Evolutionary conservation across 2,888 invertebrate genomes (phyloP).

Genomic region (Leucania comma): DNA sequence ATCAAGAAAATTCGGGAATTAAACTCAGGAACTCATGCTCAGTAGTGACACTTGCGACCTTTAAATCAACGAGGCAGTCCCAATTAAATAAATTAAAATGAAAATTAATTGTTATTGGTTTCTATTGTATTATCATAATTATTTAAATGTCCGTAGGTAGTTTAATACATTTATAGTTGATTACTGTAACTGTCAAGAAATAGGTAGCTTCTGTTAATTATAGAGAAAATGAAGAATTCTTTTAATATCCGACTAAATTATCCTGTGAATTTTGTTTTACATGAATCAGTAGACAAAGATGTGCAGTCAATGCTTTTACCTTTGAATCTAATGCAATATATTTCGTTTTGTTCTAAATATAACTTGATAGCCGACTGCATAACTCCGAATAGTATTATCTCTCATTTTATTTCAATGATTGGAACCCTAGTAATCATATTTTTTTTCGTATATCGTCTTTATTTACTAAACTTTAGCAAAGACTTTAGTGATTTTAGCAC

Average conservation of each 20-base stretch:
- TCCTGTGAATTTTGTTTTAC: constrained; percentile 2
- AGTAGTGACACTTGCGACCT: too few species aligned
- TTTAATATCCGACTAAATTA: not conserved
- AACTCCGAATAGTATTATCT: constrained; percentile 21
- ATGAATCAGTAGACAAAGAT: constrained; percentile 47
- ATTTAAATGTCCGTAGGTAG: not conserved
- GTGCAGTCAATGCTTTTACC: constrained; percentile 50
- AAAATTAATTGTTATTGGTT: too few species aligned
- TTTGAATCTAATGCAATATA: constrained; percentile 45
- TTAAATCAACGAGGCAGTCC: too few species aligned
- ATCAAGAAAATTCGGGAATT: too few species aligned
- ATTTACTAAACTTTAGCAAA: not conserved
- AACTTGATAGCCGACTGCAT: constrained; percentile 47
- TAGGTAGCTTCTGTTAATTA: not conserved
- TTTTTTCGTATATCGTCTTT: not conserved
- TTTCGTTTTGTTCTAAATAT: constrained; percentile 46
- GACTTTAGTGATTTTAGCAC: rapidly evolving
- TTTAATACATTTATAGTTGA: not conserved
- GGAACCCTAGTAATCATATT: not conserved
- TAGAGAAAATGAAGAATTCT: constrained; percentile 1
- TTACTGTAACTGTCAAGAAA: not conserved
- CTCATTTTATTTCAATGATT: constrained; percentile 7
- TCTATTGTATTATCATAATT: not conserved
- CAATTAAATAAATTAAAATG: too few species aligned
- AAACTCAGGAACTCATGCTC: too few species aligned